Base-by-base conservation (phyloP, 1,140 invertebrate genomes). In the Acarapis woodi region DNA sequence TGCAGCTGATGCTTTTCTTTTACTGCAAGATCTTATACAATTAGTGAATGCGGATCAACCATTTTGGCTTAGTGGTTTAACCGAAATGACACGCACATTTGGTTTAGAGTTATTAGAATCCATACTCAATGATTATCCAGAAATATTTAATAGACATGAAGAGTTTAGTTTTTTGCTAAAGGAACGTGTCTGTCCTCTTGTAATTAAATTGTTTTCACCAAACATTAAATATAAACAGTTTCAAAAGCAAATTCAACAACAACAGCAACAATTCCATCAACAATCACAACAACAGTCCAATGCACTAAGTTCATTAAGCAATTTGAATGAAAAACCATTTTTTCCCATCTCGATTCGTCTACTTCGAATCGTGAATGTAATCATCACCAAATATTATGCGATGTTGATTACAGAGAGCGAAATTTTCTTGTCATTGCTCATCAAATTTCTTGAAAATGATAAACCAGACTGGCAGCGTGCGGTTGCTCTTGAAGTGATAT, bases 11-110 rank as follows among this genome's bases (percentile, higher is more conserved):
- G 87, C 83, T 3, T 96, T 78, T 57, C 61, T 90, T 28, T 67
- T 96, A 54, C 80, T 96, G 56, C 83, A 90, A 70, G 88, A 97
- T 61, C 66, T 97, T 43, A 83, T 93, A 32, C 78, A 87, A 49
- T 56, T 97, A 37, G 79, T 96, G 2, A 90, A 94, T 60, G 82
- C 77, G 5, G 88, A 97, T 56, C 73, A 85, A 50, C 80, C 87
- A 0, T 71, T 70, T 45, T 97, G 87, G 87, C 58, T 96, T 25
- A 64, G 76, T 14, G 83, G 82, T 4, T 80, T 96, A 55, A 80
- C 78, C 5, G 87, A 94, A 60, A 90, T 96, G 71, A 88, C 82
- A 3, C 65, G 85, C 45, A 90, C 85, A 2, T 90, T 97, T 60
- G 87, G 85, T 4, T 58, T 97, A 39, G 88, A 96, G 55, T 58